Conservation (phyloP, 2,797 vertebrate species). For the Enteromius anoplus region DNA sequence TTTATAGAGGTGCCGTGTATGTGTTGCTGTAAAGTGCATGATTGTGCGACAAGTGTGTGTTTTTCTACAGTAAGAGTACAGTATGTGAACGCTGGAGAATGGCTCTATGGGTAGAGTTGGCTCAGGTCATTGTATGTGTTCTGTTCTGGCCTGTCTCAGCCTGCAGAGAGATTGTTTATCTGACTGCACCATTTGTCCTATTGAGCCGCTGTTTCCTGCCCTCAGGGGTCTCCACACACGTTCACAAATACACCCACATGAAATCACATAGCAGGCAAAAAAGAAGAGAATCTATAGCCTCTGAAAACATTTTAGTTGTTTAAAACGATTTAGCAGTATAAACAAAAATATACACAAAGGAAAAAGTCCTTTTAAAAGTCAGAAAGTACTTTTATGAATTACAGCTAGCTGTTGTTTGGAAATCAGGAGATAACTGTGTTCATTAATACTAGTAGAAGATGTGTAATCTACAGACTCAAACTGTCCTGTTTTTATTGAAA, state of each 20-base stretch:
- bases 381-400: neutral
- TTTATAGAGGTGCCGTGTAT: neutral
- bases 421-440: neutral
- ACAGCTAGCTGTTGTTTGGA: neutral
- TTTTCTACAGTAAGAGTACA: neutral
- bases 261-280: conserved; percentile 14
- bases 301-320: neutral
- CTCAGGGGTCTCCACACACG: conserved; percentile 25
- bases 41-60: conserved; percentile 2
- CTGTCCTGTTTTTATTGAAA: neutral
- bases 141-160: conserved; percentile 35
- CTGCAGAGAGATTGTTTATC: conserved; percentile 46
- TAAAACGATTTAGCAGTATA: neutral
- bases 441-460: neutral
- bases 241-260: conserved; percentile 15
- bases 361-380: no score
- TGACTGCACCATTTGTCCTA: conserved; percentile 45
- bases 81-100: neutral
- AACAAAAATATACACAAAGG: neutral
- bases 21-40: neutral
- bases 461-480: neutral
- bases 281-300: neutral
- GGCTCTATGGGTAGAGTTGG: conserved; percentile 10
- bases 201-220: conserved; percentile 50
- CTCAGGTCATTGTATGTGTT: conserved; percentile 19